Evolutionary conservation across 2,797 vertebrate genomes (phyloP), one percentile per base, ranked within the genome.

Genomic region (Geotrypetes seraphini): DNA sequence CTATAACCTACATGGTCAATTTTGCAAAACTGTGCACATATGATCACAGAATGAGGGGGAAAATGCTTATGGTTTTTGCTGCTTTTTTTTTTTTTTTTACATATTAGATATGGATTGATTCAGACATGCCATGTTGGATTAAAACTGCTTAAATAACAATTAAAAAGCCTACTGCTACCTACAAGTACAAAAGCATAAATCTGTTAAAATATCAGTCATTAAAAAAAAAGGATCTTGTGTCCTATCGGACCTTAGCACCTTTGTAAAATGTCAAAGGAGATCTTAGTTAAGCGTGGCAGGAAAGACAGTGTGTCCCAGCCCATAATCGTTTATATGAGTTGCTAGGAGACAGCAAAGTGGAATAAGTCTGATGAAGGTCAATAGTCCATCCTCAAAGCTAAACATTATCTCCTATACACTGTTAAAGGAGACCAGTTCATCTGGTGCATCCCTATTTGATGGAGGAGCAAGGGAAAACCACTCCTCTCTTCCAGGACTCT

Each of bases 171-270:
- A 19, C 64, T 67, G 71, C 62, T 56, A 47, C 9, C 18, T 36
- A 28, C 3, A 75, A 65, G 57, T 66, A 75, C 24, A 72, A 69
- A 76, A 60, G 54, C 56, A 71, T 66, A 59, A 56, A 58, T n/a
- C n/a, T 66, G 50, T 66, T 78, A 77, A 34, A 54, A 36, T 63
- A 75, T n/a, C n/a, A n/a, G n/a, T n/a, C n/a, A n/a, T n/a, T n/a
- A n/a, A n/a, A 28, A 65, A 59, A 57, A 44, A 5, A 30, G 28
- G n/a, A n/a, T n/a, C n/a, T n/a, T 61, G 46, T 23, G 53, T 57
- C 69, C 41, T 71, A 69, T 37, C 60, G 55, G 69, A 71, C 70
- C 62, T 69, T 71, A 86, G 81, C 83, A 87, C 81, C 79, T 79
- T 81, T 76, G 74, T 66, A 54, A 79, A 79, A 62, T 53, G 53